A percentile compares a stretch with the other conserved stretches of the same genome.
Evolutionary conservation across 2,888 invertebrate genomes (phyloP).

Genomic region (Periphyllus acericola): DNA sequence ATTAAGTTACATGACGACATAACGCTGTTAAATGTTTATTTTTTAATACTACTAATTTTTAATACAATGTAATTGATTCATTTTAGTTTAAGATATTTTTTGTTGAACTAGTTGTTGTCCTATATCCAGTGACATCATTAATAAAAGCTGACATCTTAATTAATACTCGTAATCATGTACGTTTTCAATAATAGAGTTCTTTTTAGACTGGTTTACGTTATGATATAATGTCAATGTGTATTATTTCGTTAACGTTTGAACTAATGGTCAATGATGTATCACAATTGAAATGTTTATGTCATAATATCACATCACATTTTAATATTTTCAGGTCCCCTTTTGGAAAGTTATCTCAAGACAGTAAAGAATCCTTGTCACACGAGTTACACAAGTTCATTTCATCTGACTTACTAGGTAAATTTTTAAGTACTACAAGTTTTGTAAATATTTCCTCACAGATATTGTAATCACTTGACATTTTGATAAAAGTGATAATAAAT

Average conservation of each 20-base stretch:
- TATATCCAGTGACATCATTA: conserved; percentile 4
- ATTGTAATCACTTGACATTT: conserved; percentile 14
- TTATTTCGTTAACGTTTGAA: neutral
- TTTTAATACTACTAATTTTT: conserved; percentile 1
- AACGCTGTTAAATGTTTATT: neutral
- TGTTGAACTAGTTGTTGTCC: neutral
- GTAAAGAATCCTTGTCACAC: conserved; percentile 22
- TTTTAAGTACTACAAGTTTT: neutral
- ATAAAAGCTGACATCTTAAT: neutral
- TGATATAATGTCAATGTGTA: neutral
- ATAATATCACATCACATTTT: neutral
- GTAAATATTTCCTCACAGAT: neutral
- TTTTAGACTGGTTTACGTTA: neutral
- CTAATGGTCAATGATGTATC: neutral
- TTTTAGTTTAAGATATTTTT: conserved; percentile 5
- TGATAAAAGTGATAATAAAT: conserved; percentile 1
- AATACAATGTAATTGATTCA: neutral
- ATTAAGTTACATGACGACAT: neutral
- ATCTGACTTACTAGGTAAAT: conserved; percentile 47
- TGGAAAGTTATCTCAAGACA: conserved; percentile 46
- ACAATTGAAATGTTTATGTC: neutral
- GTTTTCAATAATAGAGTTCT: neutral
- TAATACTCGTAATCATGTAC: neutral
- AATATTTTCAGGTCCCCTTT: conserved; percentile 28
- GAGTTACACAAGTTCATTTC: conserved; percentile 49